Evolutionary conservation across 2,888 invertebrate species (phyloP).

Genomic region (Platycheirus albimanus): DNA sequence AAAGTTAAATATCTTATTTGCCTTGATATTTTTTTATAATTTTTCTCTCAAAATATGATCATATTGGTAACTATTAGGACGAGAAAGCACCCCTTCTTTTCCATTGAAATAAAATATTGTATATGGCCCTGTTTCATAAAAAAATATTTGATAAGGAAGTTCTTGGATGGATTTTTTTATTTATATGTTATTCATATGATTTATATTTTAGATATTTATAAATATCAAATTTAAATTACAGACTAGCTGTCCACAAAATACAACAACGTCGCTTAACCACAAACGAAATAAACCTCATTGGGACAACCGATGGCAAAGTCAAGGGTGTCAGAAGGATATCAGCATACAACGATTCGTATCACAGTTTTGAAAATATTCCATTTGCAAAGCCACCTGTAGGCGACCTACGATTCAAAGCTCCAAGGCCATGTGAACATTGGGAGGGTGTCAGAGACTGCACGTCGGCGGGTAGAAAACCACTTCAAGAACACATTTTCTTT

Average conservation of each 20-base stretch:
- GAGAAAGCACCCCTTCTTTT: too few species aligned
- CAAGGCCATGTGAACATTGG: constrained; percentile 83
- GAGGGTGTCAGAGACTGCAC: constrained; percentile 82
- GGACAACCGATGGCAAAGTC: constrained; percentile 81
- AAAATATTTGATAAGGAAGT: too few species aligned
- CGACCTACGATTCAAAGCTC: constrained; percentile 82
- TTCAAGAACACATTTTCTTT: constrained; percentile 79
- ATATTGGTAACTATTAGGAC: too few species aligned
- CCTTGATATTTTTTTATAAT: too few species aligned
- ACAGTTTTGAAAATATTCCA: constrained; percentile 81
- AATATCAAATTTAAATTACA: too few species aligned
- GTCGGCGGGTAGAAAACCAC: constrained; percentile 78
- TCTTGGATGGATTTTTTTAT: too few species aligned
- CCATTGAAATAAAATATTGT: too few species aligned
- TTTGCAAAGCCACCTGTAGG: constrained; percentile 82
- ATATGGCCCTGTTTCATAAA: too few species aligned
- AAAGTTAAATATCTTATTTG: too few species aligned
- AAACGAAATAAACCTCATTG: constrained; percentile 78
- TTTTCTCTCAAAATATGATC: too few species aligned
- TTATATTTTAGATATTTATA: background rate
- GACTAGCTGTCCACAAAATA: constrained; percentile 63
- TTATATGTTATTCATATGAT: background rate
- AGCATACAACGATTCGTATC: constrained; percentile 79
- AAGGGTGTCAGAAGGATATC: constrained; percentile 79
- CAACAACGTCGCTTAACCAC: constrained; percentile 79